Evolutionary conservation across 2,888 invertebrate genomes (phyloP).

Genomic region (Sepiola atlantica): DNA sequence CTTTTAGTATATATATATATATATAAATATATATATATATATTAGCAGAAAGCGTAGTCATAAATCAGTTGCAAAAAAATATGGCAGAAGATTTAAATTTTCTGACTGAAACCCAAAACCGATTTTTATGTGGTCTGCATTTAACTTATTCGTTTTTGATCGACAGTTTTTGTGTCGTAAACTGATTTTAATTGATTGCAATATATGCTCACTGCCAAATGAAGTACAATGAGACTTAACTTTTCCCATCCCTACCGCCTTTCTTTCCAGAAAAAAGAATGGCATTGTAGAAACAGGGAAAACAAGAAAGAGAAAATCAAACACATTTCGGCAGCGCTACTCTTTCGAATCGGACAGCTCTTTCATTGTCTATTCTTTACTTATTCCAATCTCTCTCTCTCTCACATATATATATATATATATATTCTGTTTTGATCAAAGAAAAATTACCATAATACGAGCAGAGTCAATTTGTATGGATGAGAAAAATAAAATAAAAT

Average conservation of each 20-base stretch:
- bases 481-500: background rate
- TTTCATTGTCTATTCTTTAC: background rate
- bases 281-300: background rate
- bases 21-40: too few species aligned
- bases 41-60: too few species aligned
- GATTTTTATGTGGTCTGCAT: background rate
- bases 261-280: background rate
- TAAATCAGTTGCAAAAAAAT: background rate
- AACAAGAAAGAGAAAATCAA: background rate
- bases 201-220: background rate
- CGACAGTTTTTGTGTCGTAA: background rate
- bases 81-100: background rate
- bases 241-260: too few species aligned
- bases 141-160: background rate
- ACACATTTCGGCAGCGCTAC: background rate
- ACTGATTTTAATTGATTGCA: conserved; percentile 9
- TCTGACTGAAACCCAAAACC: background rate
- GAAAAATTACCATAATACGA: background rate
- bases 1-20: too few species aligned
- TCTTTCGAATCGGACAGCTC: background rate
- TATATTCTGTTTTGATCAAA: background rate
- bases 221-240: background rate
- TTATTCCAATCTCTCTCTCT: background rate
- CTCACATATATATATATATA: too few species aligned
- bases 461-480: background rate